phyloP scores from a whole-genome alignment of 2,888 invertebrate genomes.

The Ormyrus thymus region DNA sequence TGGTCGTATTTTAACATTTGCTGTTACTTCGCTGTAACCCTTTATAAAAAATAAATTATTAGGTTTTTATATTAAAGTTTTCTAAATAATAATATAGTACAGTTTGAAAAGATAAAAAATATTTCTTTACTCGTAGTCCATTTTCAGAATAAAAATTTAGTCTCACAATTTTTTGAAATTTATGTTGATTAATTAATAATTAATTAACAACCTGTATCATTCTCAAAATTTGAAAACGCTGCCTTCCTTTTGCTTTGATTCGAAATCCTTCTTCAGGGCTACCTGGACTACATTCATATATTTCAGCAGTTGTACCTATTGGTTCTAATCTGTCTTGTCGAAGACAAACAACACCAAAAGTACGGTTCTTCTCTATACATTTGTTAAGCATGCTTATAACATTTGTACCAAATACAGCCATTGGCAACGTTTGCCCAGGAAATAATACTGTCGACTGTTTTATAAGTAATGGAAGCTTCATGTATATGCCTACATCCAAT shows the following conservation, averaged over 20 bases:
- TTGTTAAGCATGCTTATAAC: slow-evolving; percentile 79
- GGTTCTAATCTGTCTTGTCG: slow-evolving; percentile 70
- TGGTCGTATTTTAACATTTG: slow-evolving; percentile 81
- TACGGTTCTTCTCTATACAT: slow-evolving; percentile 78
- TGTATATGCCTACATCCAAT: slow-evolving; percentile 77
- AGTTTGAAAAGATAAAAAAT: too few species aligned
- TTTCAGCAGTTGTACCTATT: slow-evolving; percentile 71
- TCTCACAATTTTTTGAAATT: neutral
- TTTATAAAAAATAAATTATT: slow-evolving; percentile 49
- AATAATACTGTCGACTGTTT: slow-evolving; percentile 81
- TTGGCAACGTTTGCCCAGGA: slow-evolving; percentile 88
- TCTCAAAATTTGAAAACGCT: slow-evolving; percentile 82
- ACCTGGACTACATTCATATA: slow-evolving; percentile 78
- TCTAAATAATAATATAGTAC: neutral
- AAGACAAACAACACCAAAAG: slow-evolving; percentile 80
- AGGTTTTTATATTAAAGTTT: neutral
- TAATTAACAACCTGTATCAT: slow-evolving; percentile 62
- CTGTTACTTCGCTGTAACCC: slow-evolving; percentile 62
- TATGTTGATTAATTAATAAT: neutral
- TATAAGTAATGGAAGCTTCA: slow-evolving; percentile 78
- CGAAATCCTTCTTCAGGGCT: slow-evolving; percentile 77
- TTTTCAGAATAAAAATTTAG: neutral
- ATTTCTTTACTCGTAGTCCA: too few species aligned
- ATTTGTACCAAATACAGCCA: slow-evolving; percentile 78
- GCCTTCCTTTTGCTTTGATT: slow-evolving; percentile 85